Conservation (phyloP, 2,113 vertebrate species). For the Tenrec ecaudatus region DNA sequence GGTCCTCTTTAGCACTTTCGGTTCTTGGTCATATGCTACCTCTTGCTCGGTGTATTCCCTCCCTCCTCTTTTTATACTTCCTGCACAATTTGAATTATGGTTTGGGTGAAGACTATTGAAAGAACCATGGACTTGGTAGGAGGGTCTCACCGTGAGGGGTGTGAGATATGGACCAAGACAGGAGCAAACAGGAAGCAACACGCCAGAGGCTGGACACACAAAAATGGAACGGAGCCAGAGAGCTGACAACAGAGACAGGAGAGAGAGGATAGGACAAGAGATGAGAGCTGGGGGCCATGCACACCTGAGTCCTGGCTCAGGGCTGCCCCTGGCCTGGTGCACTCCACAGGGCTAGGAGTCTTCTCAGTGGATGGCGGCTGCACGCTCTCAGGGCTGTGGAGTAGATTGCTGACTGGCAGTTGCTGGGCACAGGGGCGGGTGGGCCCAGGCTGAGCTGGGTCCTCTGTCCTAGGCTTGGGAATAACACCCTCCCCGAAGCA, state of each 20-base stretch:
- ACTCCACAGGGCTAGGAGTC: slow-evolving; percentile 82
- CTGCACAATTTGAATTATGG: too few relatives aligned
- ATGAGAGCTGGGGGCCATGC: slow-evolving; percentile 84
- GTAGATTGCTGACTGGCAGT: slow-evolving; percentile 72
- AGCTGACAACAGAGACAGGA: slow-evolving; percentile 85
- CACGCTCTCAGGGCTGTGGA: slow-evolving; percentile 76
- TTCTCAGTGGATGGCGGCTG: slow-evolving; percentile 79
- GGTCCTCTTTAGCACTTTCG: too few relatives aligned
- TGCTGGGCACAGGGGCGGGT: slow-evolving; percentile 78
- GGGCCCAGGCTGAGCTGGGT: slow-evolving; percentile 78
- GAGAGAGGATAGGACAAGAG: slow-evolving; percentile 81
- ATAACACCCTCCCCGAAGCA: slow-evolving; percentile 79
- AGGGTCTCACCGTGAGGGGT: slow-evolving; percentile 89
- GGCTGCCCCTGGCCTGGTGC: slow-evolving; percentile 81
- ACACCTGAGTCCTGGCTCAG: slow-evolving; percentile 92
- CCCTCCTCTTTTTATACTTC: too few relatives aligned
- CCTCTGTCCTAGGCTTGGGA: slow-evolving; percentile 77
- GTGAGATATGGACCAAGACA: slow-evolving; percentile 88
- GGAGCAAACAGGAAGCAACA: slow-evolving; percentile 88
- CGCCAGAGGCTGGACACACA: slow-evolving; percentile 87
- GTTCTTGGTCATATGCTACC: too few relatives aligned
- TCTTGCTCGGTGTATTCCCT: too few relatives aligned
- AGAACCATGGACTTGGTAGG: slow-evolving; percentile 54
- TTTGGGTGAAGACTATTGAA: too few relatives aligned
- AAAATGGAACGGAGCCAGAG: slow-evolving; percentile 88